Percentiles rank a stretch among this genome's conserved stretches.
These are phyloP conservation scores for Alviniconcha strummeri DNA, from an alignment of 2,888 invertebrate genomes.

Conservation along the genomic window DNA sequence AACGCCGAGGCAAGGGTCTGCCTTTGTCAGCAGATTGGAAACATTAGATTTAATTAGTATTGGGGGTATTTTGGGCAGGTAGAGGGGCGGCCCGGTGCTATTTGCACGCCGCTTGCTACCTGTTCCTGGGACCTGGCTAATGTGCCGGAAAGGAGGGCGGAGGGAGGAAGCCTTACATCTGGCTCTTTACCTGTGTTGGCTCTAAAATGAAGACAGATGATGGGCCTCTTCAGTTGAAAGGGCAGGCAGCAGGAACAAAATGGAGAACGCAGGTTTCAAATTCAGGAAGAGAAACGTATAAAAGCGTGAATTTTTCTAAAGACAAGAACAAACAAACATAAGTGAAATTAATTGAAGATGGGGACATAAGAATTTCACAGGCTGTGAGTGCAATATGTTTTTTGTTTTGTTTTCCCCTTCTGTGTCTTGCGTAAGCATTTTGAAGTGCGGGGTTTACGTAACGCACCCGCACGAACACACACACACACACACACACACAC, in stretches of 20 bases:
- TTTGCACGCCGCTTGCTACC: background rate
- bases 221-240: background rate
- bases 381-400: no score
- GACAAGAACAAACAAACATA: no score
- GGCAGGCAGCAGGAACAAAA: no score
- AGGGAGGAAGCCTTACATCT: background rate
- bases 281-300: no score
- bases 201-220: slow-evolving; percentile 1
- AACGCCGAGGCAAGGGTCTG: background rate
- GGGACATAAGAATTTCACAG: no score
- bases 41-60: slow-evolving; percentile 31
- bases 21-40: slow-evolving; percentile 30
- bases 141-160: background rate
- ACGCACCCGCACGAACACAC: slow-evolving; percentile 5
- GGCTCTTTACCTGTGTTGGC: background rate
- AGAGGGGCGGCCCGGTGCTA: slow-evolving; percentile 2
- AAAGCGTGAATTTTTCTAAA: no score
- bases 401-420: no score
- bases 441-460: no score
- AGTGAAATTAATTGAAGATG: no score
- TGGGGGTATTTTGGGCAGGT: slow-evolving; percentile 12
- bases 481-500: slow-evolving; percentile 19
- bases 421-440: no score
- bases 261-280: no score
- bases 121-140: background rate